Evolutionary conservation across 30 jellyfish, hydroid and myxozoan genomes (phyloP), one percentile per base, ranked within the genome.

Genomic region (Cassiopea xamachana): DNA sequence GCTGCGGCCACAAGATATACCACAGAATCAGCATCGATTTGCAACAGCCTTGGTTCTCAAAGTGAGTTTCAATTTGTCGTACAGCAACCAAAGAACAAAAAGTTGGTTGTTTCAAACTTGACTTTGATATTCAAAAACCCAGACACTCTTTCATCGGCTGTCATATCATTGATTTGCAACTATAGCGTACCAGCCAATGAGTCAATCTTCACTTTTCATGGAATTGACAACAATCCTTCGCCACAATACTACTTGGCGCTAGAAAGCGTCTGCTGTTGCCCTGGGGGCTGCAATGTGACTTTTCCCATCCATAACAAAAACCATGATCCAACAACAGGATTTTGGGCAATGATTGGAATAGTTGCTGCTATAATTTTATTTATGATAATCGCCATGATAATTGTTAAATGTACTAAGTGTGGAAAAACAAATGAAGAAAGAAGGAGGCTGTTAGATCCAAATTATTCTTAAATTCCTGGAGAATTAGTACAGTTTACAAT

Each of bases 1-100:
- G 94, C 81, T 12, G 94, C 94, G 7, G 89, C 88, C 7, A 86
- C 93, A n/a, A 76, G 93, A 48, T 86, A 73, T 48, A 86, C 93
- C 58, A 76, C 67, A 6, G 82, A 50, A 59, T 73, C 93, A 27
- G 76, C 87, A 3, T 75, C 18, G 1, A 78, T 60, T 6, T 86
- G 93, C 69, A 88, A 86, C 60, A 67, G 87, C 18, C 85, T 86
- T 61, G 93, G 93, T 46, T 51, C 85, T 1, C 93, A 75, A 73
- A 39, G 64, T 70, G 69, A 78, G 43, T 75, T 76, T 48, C 46
- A 14, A 10, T 86, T 73, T 61, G 15, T 2, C 1, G 50, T 14
- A 9, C 92, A 74, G 45, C 27, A 74, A 12, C 19, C 60, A 14
- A 55, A 18, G 47, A 74, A 48, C 1, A n/a, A 46, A 15, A 83